Evolutionary conservation across 2,797 vertebrate species (phyloP).

Genomic region (Syndactyla subalaris): DNA sequence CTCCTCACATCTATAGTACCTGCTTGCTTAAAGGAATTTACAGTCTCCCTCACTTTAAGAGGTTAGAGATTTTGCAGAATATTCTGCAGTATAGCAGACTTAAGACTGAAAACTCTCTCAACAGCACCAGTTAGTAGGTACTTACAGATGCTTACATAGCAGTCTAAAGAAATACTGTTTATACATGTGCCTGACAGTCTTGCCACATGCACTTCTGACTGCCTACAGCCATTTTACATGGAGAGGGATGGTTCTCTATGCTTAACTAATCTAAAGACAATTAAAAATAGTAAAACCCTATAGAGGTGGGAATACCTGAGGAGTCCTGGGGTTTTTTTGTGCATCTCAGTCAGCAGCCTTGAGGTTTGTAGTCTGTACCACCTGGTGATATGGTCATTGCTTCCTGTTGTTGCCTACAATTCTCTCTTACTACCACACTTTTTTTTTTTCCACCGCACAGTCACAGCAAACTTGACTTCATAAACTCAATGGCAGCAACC

Average conservation of each 20-base stretch:
- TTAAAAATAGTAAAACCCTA: neutral
- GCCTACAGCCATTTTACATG: neutral
- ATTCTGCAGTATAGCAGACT: neutral
- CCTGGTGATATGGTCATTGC: neutral
- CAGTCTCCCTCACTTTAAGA: neutral
- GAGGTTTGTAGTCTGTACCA: neutral
- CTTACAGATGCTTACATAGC: neutral
- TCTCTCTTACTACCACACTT: rapidly evolving
- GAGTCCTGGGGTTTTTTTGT: neutral
- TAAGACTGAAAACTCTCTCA: neutral
- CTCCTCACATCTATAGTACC: neutral
- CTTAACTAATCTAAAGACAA: neutral
- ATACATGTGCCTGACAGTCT: neutral
- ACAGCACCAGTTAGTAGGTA: neutral
- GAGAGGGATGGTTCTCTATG: neutral
- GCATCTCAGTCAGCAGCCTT: neutral
- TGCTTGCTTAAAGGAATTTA: neutral
- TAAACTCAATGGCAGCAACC: neutral
- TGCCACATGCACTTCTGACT: neutral
- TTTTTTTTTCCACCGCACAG: neutral
- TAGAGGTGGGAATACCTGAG: neutral
- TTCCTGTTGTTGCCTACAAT: neutral
- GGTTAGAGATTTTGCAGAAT: neutral
- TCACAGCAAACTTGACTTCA: neutral
- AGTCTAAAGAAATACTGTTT: neutral